Evolutionary conservation across 2,888 invertebrate genomes (phyloP), one percentile per base, ranked within the genome.

Genomic region (Cyclophora albipunctata): DNA sequence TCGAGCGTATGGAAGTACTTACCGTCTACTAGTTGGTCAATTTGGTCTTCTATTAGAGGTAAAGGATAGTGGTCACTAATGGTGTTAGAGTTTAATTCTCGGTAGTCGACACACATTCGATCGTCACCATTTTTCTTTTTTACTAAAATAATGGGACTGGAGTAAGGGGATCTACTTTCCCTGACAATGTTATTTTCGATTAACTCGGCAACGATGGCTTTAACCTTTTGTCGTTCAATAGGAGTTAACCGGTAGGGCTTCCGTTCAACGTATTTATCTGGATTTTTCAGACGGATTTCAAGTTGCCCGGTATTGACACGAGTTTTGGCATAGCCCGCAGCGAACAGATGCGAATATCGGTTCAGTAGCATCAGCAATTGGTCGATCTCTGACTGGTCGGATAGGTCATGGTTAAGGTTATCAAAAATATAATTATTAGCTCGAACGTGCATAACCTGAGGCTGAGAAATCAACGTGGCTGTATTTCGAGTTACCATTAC

Each of bases 201-300:
- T 34, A 73, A 49, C 2, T 69, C 67, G 0, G 49, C 45, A 0
- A 70, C 45, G 2, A 67, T 72, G 0, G 42, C 47, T 0, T 50
- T 51, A 0, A 71, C 69, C 34, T 62, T 67, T 48, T 66, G 62
- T 0, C 64, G 54, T 53, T 70, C 71, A 1, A 64, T 37, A 0
- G 63, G 64, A 34, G 60, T 62, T 3, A 70, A 41, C 3, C 64
- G 42, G 37, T 72, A 70, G 1, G 68, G 67, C 45, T 65, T 60
- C 2, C 69, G 51, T 45, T 69, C 62, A 0, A 69, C 69, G 42
- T 3, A 59, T 7, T 66, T 69, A 3, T 54, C 44, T 0, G 50
- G 48, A 34, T 69, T 47, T 55, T 67, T 67, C 3, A 55, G 6
- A 0, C 58, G 47, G 1, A 55, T 53, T 34, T 55, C 51, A 3